Evolutionary conservation across 2,888 invertebrate species (phyloP).

Genomic region (Calameuta filiformis): DNA sequence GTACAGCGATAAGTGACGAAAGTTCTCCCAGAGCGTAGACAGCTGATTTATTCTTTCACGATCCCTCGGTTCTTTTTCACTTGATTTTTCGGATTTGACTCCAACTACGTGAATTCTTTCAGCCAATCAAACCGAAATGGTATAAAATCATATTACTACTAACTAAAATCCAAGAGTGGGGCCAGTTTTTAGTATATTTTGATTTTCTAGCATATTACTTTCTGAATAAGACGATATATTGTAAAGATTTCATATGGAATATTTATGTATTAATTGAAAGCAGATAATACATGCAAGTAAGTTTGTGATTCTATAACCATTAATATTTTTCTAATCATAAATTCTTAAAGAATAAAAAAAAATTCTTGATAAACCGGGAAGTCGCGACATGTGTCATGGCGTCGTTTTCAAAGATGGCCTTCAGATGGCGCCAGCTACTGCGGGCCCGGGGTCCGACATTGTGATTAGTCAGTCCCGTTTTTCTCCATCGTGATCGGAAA

Average conservation of each 20-base stretch:
- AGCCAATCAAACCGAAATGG: background rate
- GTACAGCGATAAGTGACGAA: background rate
- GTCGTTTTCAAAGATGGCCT: background rate
- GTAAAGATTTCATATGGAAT: background rate
- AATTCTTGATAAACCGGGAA: background rate
- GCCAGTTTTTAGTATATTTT: background rate
- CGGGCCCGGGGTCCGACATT: background rate
- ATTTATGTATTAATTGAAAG: background rate
- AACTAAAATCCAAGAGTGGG: background rate
- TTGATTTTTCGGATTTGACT: background rate
- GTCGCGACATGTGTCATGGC: background rate
- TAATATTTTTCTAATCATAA: background rate
- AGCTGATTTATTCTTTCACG: background rate
- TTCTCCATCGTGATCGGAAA: background rate
- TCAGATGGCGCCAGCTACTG: background rate
- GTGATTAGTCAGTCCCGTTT: background rate
- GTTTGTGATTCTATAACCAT: background rate
- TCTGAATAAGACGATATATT: background rate
- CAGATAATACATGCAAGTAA: background rate
- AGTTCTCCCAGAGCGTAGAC: background rate
- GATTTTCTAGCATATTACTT: background rate
- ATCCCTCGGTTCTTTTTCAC: background rate
- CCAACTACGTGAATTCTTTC: background rate
- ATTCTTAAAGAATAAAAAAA: background rate
- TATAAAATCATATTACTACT: background rate